Conservation (phyloP, 2,797 vertebrate genomes). For the Sorex maritimensis region DNA sequence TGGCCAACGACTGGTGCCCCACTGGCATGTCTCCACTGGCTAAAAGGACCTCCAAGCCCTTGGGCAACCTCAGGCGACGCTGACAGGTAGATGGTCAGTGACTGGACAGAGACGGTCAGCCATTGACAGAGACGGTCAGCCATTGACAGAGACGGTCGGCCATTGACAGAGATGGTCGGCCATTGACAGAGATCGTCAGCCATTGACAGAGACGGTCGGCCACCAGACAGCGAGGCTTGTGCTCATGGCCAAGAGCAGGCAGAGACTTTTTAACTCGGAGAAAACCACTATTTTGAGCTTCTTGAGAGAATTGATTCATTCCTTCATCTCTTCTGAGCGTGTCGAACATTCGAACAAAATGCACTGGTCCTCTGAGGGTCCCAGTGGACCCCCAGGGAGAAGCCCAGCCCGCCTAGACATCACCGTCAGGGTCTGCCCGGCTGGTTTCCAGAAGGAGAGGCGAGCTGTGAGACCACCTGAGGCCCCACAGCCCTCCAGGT, state of each 20-base stretch:
- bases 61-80: not conserved
- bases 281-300: slow-evolving; percentile 30
- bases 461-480: no score
- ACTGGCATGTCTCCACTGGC: not conserved
- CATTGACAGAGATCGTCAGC: no score
- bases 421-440: no score
- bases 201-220: no score
- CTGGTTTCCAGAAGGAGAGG: no score
- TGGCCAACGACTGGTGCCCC: fast-evolving
- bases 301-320: slow-evolving; percentile 38
- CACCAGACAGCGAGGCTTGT: not conserved
- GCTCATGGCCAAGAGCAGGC: slow-evolving; percentile 20
- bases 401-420: no score
- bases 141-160: no score
- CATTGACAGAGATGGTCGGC: no score
- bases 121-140: no score
- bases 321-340: not conserved
- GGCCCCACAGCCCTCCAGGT: no score
- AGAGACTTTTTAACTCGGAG: not conserved
- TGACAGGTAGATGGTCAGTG: slow-evolving; percentile 16
- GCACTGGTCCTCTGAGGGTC: no score
- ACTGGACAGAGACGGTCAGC: not conserved
- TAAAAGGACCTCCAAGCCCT: not conserved
- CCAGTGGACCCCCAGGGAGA: no score
- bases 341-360: not conserved